phyloP scores from a whole-genome alignment of 2,113 vertebrate species.

The Embiotoca jacksoni region DNA sequence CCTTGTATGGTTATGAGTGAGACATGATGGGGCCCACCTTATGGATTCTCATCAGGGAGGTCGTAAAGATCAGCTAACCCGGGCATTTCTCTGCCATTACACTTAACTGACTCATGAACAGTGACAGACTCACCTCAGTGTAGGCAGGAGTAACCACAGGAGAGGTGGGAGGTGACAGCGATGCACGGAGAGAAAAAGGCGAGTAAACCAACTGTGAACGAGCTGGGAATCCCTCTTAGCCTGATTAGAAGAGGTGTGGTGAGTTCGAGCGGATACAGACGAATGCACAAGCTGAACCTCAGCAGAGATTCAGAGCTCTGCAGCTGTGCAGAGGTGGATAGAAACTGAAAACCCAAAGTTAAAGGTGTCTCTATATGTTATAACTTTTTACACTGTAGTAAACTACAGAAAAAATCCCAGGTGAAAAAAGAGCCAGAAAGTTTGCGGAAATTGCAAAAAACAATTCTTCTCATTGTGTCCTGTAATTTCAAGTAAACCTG shows the following conservation, averaged over 20 bases:
- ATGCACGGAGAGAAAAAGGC: neutral
- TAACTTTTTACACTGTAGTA: conserved; percentile 18
- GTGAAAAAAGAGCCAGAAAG: conserved; percentile 24
- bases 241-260: conserved; percentile 59
- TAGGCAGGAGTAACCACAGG: conserved; percentile 57
- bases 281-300: conserved; percentile 17
- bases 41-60: conserved; percentile 43
- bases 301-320: conserved; percentile 13
- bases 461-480: neutral
- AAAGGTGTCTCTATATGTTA: conserved; percentile 47
- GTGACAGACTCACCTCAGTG: conserved; percentile 47
- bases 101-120: conserved; percentile 59
- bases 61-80: conserved; percentile 66
- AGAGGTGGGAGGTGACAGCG: conserved; percentile 42
- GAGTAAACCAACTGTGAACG: conserved; percentile 27
- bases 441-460: conserved; percentile 2
- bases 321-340: conserved; percentile 67
- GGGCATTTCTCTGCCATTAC: conserved; percentile 20
- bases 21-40: conserved; percentile 43
- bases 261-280: conserved; percentile 41
- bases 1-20: conserved; percentile 22
- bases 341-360: conserved; percentile 65
- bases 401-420: conserved; percentile 67
- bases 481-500: conserved; percentile 53
- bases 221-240: conserved; percentile 71